Evolutionary conservation across 2,797 vertebrate genomes (phyloP).

Genomic region (Synaphobranchus kaupii): DNA sequence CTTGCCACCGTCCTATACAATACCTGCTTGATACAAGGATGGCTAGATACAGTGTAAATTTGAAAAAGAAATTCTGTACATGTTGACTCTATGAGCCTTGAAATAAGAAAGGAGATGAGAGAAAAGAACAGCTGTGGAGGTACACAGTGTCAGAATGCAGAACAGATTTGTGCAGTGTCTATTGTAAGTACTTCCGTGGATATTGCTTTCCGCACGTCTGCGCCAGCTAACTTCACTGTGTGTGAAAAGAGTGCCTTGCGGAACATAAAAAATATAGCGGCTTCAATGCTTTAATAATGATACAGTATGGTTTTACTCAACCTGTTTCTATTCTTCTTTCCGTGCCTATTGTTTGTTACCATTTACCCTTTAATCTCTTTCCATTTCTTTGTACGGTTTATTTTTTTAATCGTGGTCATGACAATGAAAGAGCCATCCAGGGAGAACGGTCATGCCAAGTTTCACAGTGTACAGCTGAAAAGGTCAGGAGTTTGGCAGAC

Average conservation of each 20-base stretch:
- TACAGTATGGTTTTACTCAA: not conserved
- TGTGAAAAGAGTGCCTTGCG: not conserved
- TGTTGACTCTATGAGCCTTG: not conserved
- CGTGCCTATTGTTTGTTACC: not conserved
- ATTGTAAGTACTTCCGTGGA: not conserved
- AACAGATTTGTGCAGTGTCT: not conserved
- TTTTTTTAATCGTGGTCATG: conserved; percentile 5
- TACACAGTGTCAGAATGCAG: not conserved
- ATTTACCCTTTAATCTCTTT: not conserved
- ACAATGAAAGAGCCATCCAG: not conserved
- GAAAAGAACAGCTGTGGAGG: not conserved
- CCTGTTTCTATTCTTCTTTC: not conserved
- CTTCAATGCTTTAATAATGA: not conserved
- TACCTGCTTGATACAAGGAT: not conserved
- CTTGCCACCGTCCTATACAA: not conserved
- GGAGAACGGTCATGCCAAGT: not conserved
- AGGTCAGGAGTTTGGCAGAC: not conserved
- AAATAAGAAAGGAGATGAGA: not conserved
- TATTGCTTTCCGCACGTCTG: not conserved
- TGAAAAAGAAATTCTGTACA: not conserved
- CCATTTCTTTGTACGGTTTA: not conserved
- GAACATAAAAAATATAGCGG: not conserved
- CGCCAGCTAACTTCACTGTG: not conserved
- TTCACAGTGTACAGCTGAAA: not conserved
- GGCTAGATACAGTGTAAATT: not conserved